Evolutionary conservation across 2,797 vertebrate species (phyloP), one percentile per base, ranked within the genome.

Genomic region (Pipistrellus pygmaeus): DNA sequence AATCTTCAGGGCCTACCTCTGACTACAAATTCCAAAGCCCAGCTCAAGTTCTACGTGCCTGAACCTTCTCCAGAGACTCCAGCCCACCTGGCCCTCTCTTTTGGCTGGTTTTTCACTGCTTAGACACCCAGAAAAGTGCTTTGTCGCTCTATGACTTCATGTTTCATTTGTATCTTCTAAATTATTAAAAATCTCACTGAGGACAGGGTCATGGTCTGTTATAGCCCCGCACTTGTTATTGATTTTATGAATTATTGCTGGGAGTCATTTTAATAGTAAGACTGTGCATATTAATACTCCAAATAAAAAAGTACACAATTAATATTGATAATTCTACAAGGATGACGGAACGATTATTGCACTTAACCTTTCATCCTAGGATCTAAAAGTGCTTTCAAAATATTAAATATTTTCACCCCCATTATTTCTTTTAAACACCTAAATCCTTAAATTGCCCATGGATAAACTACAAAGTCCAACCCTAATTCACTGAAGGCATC

Each of bases 341-440:
- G 84, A 88, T 41, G 44, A 44, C 2, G 46, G 25, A 44, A 75
- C 0, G 3, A 51, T 18, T 41, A 64, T 12, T 80, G 38, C 9
- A 77, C 35, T 46, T 71, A 82, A 69, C 14, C 41, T 69, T 27
- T 76, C 18, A 46, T 71, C 11, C 12, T 12, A 18, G 20, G 15
- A 64, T 38, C 27, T 72, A 38, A 88, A 91, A 91, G 32, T 35
- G 85, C 30, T 77, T 91, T 46, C 72, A 88, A 86, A 90, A 78
- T 51, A 46, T n/a, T 87, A 73, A 84, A 60, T 68, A 62, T 68
- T 85, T 93, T 60, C 9, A 89, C 76, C 15, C 21, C 9, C 46
- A 69, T 35, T 51, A 32, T 48, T 80, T 87, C 32, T 72, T 38
- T 17, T 83, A 44, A 90, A 48, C 55, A 73, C 18, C 87, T 78